Evolutionary conservation across 2,113 vertebrate genomes (phyloP), one percentile per base, ranked within the genome.

Genomic region (Kryptolebias marmoratus): DNA sequence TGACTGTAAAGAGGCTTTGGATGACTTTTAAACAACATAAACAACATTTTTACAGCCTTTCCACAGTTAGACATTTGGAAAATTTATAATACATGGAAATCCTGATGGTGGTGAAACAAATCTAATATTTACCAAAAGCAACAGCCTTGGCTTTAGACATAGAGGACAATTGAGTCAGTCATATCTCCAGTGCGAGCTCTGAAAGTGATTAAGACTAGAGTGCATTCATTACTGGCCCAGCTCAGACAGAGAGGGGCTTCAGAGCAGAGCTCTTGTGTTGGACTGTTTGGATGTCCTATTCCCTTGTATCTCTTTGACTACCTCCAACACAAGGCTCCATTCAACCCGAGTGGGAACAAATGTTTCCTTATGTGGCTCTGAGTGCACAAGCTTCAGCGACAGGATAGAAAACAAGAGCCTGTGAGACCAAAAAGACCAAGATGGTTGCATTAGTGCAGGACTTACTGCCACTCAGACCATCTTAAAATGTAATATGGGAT

Each of bases 241-340:
- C 79, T 82, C 79, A 87, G 82, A 90, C 90, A 90, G 76, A 89
- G 90, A 88, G 89, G 87, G 89, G 91, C 88, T 93, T 91, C 91
- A 88, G 91, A 86, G 90, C 87, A 73, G 83, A 80, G 88, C 90
- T 15, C 85, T 93, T 56, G 88, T 93, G 80, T 80, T 87, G 77
- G 73, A 85, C 89, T 94, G 94, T 95, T 95, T 93, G 89, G 88
- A 93, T 94, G 95, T 94, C 94, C 91, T 86, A 85, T 89, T 82
- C 84, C 90, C 92, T 88, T 92, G 85, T 90, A 91, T 88, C 90
- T 93, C 91, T 93, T 87, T 89, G 86, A 88, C 93, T 85, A 94
- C 93, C 91, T 94, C 91, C 91, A 70, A 94, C 94, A 98, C 95
- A 96, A 95, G 95, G 95, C 95, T 91, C 95, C 86, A 96, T 97